Conservation (phyloP, 2,797 vertebrate species). For the Labroides dimidiatus region DNA sequence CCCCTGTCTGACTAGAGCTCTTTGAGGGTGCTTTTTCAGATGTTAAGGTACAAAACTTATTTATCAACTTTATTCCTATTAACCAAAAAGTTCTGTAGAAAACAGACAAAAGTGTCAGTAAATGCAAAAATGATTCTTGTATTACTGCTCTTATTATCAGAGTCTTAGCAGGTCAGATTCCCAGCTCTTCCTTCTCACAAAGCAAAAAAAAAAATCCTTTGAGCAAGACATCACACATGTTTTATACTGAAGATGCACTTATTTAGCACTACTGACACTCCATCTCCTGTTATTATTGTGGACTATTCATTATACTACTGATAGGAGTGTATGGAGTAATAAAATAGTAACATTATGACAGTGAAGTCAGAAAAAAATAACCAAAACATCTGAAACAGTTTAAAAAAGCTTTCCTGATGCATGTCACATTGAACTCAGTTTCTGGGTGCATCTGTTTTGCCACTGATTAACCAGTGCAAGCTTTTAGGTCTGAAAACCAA, state of each 20-base stretch:
- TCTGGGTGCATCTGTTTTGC: constrained; percentile 15
- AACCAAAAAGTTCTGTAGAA: neutral
- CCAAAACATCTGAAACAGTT: constrained; percentile 13
- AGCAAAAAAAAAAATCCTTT: neutral
- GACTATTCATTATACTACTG: no score
- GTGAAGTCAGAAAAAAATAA: no score
- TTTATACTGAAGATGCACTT: neutral
- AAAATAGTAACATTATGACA: no score
- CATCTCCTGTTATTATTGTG: no score
- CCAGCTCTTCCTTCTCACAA: neutral
- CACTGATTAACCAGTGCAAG: constrained; percentile 20
- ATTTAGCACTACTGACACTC: neutral
- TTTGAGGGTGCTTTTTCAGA: constrained; percentile 1
- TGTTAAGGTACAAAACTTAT: neutral
- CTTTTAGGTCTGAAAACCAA: constrained; percentile 17
- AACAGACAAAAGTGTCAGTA: neutral
- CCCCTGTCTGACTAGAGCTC: neutral
- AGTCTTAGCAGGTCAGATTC: neutral
- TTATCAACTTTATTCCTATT: neutral
- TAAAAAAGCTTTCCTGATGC: constrained; percentile 19
- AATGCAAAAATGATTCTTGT: neutral
- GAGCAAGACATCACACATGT: neutral
- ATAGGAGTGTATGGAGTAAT: no score
- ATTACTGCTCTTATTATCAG: neutral
- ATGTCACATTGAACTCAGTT: constrained; percentile 18